Conservation (phyloP, 1,140 invertebrate species). For the Venturia canescens region DNA sequence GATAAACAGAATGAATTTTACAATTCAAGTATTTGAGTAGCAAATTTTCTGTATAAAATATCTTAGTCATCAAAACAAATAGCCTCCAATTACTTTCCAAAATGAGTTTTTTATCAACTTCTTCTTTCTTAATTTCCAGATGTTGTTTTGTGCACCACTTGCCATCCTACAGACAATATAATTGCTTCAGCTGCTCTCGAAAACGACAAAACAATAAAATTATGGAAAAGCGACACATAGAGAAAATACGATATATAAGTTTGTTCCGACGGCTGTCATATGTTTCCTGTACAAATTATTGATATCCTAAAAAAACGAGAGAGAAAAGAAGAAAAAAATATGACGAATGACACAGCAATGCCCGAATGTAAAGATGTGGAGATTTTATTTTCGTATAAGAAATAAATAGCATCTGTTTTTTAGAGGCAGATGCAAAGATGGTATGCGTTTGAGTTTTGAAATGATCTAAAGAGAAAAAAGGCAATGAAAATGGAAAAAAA, state of each 20-base stretch:
- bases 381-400: slow-evolving; percentile 33
- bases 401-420: slow-evolving; percentile 15
- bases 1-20: too few species aligned
- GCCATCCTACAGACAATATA: slow-evolving; percentile 99
- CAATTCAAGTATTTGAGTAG: too few species aligned
- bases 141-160: slow-evolving; percentile 98
- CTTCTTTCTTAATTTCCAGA: slow-evolving; percentile 80
- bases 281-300: slow-evolving; percentile 36
- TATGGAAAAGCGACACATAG: slow-evolving; percentile 99
- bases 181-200: slow-evolving; percentile 99
- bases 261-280: slow-evolving; percentile 30
- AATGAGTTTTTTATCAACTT: neutral
- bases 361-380: neutral
- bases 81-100: neutral
- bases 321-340: neutral
- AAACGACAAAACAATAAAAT: slow-evolving; percentile 99
- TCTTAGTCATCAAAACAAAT: too few species aligned
- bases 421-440: neutral
- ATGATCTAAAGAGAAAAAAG: neutral
- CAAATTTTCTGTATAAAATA: too few species aligned
- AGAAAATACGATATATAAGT: slow-evolving; percentile 27
- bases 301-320: slow-evolving; percentile 19
- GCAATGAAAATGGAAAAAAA: too few species aligned
- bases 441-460: neutral
- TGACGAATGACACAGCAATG: neutral